Base-by-base conservation (phyloP, 2,888 invertebrate genomes). In the Microplitis deprimator region DNA sequence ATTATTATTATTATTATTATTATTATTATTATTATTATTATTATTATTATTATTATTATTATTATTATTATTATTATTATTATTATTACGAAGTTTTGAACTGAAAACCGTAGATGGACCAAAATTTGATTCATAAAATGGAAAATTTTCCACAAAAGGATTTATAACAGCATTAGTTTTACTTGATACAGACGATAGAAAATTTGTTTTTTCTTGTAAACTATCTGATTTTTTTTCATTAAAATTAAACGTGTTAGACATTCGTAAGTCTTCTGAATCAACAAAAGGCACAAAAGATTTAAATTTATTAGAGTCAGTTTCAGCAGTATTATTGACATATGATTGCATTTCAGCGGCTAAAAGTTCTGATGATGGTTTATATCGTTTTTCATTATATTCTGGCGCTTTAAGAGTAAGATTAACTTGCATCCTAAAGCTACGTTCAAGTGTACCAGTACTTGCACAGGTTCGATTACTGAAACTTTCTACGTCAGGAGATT, bases 381-480 rank as follows among this genome's bases (percentile, higher is more conserved):
- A 87, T 41, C 89, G 87, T 74, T 89, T 89, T 76, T 88, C 88
- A 77, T 87, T 88, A 5, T 82, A 85, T 5, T 87, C 86, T 13
- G 77, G 68, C 39, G 84, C 85, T 8, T 89, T 88, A 78, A 89
- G 86, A 75, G 88, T 88, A 78, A 89, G 86, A 74, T 81, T 88
- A 74, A 89, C 78, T 72, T 88, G 87, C 1, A 85, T 75, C 70
- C 82, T 84, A 72, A 89, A 89, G 68, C 82, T 84, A n/a, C 85
- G 84, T 64, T 87, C 88, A 62, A 89, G 79, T 60, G 83, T 85
- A 40, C 86, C 87, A 39, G 83, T 82, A 40, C 81, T 83, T 1
- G 83, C 29, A 41, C 82, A 79, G 17, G 77, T 29, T 20, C 77
- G 77, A 76, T 74, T 81, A 65, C 78, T 80, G 68, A 75, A 78